Conservation (phyloP, 2,888 invertebrate species). For the Eilema sororculum region DNA sequence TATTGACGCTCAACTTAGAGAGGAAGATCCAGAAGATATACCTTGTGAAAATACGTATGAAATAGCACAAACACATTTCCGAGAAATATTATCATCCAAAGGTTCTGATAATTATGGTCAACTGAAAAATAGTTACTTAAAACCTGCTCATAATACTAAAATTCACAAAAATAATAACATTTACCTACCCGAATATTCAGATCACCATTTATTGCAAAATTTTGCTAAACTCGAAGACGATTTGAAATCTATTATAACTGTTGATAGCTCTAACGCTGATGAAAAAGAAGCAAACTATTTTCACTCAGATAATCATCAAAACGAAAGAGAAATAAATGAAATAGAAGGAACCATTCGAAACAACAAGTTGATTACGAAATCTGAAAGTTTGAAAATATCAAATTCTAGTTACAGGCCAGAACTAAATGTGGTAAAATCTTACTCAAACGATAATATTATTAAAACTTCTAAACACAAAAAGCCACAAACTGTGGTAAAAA, state of each 20-base stretch:
- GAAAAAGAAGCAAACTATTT: constrained; percentile 73
- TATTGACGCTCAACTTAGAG: constrained; percentile 90
- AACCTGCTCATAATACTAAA: constrained; percentile 55
- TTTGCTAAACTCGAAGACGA: constrained; percentile 81
- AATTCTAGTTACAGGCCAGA: constrained; percentile 66
- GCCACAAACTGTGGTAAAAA: constrained; percentile 68
- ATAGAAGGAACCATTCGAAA: constrained; percentile 84
- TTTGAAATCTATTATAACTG: constrained; percentile 80
- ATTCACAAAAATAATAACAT: constrained; percentile 60
- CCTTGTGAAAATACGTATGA: constrained; percentile 80
- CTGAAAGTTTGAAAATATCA: constrained; percentile 77
- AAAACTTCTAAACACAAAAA: constrained; percentile 65
- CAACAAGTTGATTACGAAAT: constrained; percentile 81
- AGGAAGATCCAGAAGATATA: constrained; percentile 80
- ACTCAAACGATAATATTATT: constrained; percentile 77
- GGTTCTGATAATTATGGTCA: constrained; percentile 77
- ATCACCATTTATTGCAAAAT: constrained; percentile 72
- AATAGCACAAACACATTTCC: constrained; percentile 78
- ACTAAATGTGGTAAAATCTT: constrained; percentile 71
- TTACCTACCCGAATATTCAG: constrained; percentile 69
- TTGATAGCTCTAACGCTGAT: constrained; percentile 79
- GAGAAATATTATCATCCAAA: constrained; percentile 74
- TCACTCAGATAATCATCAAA: constrained; percentile 77
- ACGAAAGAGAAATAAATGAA: constrained; percentile 84
- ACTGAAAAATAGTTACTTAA: constrained; percentile 70